Conservation (phyloP, 2,888 invertebrate genomes). For the Eugnorisma glareosa region DNA sequence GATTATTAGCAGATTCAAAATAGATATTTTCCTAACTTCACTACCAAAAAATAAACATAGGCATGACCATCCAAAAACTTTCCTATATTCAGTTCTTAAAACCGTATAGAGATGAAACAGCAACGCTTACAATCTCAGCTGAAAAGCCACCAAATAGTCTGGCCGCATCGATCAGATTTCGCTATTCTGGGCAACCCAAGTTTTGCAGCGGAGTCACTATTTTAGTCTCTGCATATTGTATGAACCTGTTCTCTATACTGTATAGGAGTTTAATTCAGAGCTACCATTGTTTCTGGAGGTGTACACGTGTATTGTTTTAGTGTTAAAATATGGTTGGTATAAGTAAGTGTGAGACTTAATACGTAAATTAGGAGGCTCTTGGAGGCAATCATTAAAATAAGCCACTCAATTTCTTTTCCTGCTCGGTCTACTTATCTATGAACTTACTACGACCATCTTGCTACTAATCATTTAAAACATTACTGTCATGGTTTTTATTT, state of each 20-base stretch:
- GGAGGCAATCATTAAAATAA: background rate
- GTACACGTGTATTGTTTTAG: background rate
- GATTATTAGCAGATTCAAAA: background rate
- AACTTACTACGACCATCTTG: too few species aligned
- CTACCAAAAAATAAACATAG: background rate
- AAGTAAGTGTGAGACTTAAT: background rate
- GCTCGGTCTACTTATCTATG: too few species aligned
- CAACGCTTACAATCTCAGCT: conserved; percentile 17
- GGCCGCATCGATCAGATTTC: conserved; percentile 58
- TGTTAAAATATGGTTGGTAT: background rate
- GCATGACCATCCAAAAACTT: background rate
- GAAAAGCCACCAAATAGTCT: conserved; percentile 49
- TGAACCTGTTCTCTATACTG: conserved; percentile 54
- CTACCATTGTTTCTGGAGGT: conserved; percentile 19
- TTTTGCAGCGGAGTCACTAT: conserved; percentile 52
- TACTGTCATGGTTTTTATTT: too few species aligned
- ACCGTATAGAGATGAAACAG: background rate
- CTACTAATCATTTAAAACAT: too few species aligned
- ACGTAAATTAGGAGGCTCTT: background rate
- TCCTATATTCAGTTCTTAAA: background rate
- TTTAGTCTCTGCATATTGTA: conserved; percentile 67
- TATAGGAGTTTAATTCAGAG: conserved; percentile 31
- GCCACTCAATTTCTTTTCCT: background rate
- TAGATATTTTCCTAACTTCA: background rate
- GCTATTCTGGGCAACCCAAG: conserved; percentile 59